phyloP scores from a whole-genome alignment of 2,888 invertebrate species.

The Tachina lurida region DNA sequence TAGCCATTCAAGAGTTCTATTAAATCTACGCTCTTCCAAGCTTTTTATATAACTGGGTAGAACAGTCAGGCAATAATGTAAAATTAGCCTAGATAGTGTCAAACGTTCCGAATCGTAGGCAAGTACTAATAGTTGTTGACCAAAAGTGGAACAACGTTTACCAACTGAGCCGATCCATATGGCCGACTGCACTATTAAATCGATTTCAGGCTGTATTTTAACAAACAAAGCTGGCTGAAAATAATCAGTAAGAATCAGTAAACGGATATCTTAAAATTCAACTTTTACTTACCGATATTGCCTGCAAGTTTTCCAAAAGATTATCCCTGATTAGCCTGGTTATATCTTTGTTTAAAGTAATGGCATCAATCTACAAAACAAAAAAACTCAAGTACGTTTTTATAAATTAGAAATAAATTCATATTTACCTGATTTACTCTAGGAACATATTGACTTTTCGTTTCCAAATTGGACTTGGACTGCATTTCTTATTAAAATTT shows the following conservation, averaged over 20 bases:
- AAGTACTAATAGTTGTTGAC: constrained; percentile 91
- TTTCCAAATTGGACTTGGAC: constrained; percentile 72
- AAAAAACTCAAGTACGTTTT: neutral
- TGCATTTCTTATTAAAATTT: constrained; percentile 35
- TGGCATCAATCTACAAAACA: constrained; percentile 87
- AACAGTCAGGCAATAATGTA: constrained; percentile 86
- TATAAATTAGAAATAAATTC: neutral
- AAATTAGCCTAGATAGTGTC: constrained; percentile 84
- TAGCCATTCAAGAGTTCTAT: constrained; percentile 81
- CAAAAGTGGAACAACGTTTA: constrained; percentile 89
- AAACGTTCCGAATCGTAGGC: constrained; percentile 87
- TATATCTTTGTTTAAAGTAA: constrained; percentile 91
- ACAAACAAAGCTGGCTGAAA: constrained; percentile 85
- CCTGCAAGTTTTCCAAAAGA: constrained; percentile 86
- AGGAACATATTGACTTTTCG: constrained; percentile 82
- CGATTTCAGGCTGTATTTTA: constrained; percentile 88
- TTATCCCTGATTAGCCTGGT: constrained; percentile 88
- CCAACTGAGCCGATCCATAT: constrained; percentile 89
- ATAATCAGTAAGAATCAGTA: neutral
- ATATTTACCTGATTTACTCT: constrained; percentile 83
- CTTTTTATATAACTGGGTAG: constrained; percentile 87
- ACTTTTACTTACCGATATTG: constrained; percentile 85
- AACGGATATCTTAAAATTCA: too few relatives aligned
- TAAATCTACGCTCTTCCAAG: constrained; percentile 84
- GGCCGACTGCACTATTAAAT: constrained; percentile 86